phyloP scores from a whole-genome alignment of 2,797 vertebrate species.

The Tokudaia muenninki region DNA sequence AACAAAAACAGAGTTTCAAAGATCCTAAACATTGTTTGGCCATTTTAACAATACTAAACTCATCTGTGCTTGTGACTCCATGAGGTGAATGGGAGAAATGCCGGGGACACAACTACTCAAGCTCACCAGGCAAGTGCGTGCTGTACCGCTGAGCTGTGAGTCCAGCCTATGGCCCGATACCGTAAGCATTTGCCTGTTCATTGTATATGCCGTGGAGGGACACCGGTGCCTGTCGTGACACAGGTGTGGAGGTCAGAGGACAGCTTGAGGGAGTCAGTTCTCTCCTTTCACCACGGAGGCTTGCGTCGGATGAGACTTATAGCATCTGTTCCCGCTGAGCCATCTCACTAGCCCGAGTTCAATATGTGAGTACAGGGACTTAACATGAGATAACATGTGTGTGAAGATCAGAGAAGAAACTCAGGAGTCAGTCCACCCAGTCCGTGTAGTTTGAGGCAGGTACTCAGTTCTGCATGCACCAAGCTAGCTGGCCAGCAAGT shows the following conservation, averaged over 20 bases:
- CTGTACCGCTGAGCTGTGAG: neutral
- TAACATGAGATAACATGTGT: neutral
- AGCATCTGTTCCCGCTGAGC: neutral
- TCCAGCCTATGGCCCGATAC: neutral
- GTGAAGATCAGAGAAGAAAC: neutral
- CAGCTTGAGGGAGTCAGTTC: neutral
- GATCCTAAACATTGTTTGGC: neutral
- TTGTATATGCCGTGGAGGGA: neutral
- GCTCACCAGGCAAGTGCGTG: neutral
- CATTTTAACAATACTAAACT: conserved; percentile 28
- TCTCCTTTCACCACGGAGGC: neutral
- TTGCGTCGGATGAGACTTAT: neutral
- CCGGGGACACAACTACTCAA: neutral
- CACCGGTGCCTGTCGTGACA: no score
- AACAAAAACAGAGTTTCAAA: conserved; percentile 25
- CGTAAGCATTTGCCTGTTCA: neutral
- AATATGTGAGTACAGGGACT: neutral
- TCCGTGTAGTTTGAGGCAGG: neutral
- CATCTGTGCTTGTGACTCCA: neutral
- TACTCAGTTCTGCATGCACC: neutral
- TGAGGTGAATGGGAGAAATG: no score
- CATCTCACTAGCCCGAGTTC: neutral
- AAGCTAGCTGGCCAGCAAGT: no score
- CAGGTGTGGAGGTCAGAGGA: neutral
- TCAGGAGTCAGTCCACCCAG: neutral